A percentile compares a stretch with the other conserved stretches of the same genome.
Evolutionary conservation across 2,888 invertebrate genomes (phyloP).

Genomic region (Xylota segnis): DNA sequence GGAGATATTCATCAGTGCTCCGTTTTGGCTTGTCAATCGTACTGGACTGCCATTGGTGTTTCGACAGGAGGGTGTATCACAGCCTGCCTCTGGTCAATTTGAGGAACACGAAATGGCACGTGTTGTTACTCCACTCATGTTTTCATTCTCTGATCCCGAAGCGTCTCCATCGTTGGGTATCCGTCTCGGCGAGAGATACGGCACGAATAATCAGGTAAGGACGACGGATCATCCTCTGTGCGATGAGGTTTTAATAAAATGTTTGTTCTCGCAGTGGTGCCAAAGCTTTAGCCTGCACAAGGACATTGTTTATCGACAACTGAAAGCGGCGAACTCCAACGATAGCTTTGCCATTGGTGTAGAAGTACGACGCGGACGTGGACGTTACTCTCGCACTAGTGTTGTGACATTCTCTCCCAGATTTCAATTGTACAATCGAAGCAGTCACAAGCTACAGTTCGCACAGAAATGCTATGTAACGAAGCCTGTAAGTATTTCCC

Average conservation of each 20-base stretch:
- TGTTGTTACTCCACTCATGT: slow-evolving; percentile 95
- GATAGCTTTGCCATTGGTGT: slow-evolving; percentile 91
- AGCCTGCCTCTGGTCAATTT: slow-evolving; percentile 94
- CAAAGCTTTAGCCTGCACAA: slow-evolving; percentile 93
- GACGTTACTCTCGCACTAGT: slow-evolving; percentile 94
- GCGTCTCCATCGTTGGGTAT: slow-evolving; percentile 91
- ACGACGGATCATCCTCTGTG: neutral
- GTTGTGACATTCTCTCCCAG: slow-evolving; percentile 97
- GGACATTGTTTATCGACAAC: slow-evolving; percentile 89
- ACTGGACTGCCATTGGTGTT: slow-evolving; percentile 98
- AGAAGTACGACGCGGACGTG: slow-evolving; percentile 93
- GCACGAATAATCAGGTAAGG: slow-evolving; percentile 86
- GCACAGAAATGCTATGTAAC: slow-evolving; percentile 94
- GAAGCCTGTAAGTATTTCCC: slow-evolving; percentile 86
- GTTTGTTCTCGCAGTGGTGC: slow-evolving; percentile 88
- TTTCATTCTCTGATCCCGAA: slow-evolving; percentile 96
- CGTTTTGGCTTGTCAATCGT: slow-evolving; percentile 98
- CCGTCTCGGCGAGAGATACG: slow-evolving; percentile 89
- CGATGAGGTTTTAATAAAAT: neutral
- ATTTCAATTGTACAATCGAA: slow-evolving; percentile 96
- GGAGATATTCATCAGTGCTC: slow-evolving; percentile 90
- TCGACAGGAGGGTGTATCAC: slow-evolving; percentile 92
- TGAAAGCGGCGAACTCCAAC: slow-evolving; percentile 85
- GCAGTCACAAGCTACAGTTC: slow-evolving; percentile 91
- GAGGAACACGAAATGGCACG: slow-evolving; percentile 97